A percentile compares a stretch with the other conserved stretches of the same genome.
These are phyloP conservation scores for Gopherus evgoodei DNA, from an alignment of 2,113 vertebrate genomes.

Conservation along the genomic window DNA sequence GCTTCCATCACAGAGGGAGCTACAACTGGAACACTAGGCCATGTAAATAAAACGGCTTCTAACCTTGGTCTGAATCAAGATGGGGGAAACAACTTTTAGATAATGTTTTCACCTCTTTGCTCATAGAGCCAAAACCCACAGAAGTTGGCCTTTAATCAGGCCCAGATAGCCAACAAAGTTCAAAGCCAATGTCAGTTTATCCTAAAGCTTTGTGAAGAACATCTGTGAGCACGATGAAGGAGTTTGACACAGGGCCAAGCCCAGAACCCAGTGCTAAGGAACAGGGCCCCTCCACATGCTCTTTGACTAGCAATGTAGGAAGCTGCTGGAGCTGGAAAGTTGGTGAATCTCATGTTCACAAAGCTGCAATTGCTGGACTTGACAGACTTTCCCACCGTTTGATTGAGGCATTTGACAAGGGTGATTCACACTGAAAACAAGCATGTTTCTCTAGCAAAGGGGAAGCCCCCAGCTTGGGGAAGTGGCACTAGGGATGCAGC, in stretches of 20 bases:
- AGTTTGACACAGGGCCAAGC: not conserved
- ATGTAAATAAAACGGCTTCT: not conserved
- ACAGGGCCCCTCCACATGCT: not conserved
- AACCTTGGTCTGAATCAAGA: not conserved
- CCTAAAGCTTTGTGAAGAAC: not conserved
- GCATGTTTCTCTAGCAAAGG: not conserved
- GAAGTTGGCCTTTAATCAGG: not conserved
- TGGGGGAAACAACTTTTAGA: not conserved
- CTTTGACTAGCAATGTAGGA: not conserved
- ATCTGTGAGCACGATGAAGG: not conserved
- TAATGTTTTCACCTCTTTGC: too few relatives aligned
- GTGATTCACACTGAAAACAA: not conserved
- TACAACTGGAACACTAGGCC: not conserved
- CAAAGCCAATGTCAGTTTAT: not conserved
- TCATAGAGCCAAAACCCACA: not conserved
- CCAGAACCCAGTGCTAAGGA: not conserved
- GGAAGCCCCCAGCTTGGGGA: not conserved
- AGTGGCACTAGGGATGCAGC: not conserved
- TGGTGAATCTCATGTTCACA: not conserved
- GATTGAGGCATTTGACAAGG: not conserved
- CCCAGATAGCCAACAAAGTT: not conserved
- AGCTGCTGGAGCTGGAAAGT: not conserved
- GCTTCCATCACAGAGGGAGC: not conserved
- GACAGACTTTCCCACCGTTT: not conserved
- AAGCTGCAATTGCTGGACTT: not conserved